Conservation (phyloP, 2,888 invertebrate genomes). For the Antheraea yamamai region DNA sequence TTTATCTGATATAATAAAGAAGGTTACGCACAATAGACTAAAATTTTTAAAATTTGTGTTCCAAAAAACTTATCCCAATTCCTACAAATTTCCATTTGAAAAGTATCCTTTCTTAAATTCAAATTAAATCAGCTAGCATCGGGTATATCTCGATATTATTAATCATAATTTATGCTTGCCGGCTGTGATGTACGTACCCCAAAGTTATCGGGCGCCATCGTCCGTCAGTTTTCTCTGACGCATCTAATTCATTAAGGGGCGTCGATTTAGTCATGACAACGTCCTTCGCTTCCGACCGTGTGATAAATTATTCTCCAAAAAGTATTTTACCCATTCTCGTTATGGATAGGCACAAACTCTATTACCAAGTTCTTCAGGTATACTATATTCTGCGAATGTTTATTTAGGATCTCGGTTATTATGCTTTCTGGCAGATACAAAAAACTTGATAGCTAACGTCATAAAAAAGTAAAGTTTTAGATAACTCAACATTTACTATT, state of each 20-base stretch:
- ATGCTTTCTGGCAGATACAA: neutral
- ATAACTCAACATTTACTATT: neutral
- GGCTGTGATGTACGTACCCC: constrained; percentile 7
- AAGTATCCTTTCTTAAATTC: neutral
- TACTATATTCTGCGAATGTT: constrained; percentile 9
- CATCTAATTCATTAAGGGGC: constrained; percentile 6
- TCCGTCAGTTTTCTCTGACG: constrained; percentile 13
- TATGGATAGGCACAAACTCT: neutral
- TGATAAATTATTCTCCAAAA: constrained; percentile 12
- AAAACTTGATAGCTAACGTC: neutral
- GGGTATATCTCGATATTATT: neutral
- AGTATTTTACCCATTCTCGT: neutral
- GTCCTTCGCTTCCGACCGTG: constrained; percentile 13
- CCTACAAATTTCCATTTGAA: neutral
- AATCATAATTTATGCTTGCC: neutral
- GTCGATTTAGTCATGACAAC: constrained; percentile 10
- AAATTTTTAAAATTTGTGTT: neutral
- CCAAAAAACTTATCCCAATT: neutral
- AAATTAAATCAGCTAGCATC: neutral
- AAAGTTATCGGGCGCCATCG: constrained; percentile 7
- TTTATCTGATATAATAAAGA: too few relatives aligned
- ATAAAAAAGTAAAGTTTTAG: neutral
- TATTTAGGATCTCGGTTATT: neutral
- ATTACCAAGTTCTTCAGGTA: neutral
- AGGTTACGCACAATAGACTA: too few relatives aligned